Percentiles rank a stretch among this genome's conserved stretches.
phyloP scores from a whole-genome alignment of 2,797 vertebrate species.

The Oreochromis mossambicus region DNA sequence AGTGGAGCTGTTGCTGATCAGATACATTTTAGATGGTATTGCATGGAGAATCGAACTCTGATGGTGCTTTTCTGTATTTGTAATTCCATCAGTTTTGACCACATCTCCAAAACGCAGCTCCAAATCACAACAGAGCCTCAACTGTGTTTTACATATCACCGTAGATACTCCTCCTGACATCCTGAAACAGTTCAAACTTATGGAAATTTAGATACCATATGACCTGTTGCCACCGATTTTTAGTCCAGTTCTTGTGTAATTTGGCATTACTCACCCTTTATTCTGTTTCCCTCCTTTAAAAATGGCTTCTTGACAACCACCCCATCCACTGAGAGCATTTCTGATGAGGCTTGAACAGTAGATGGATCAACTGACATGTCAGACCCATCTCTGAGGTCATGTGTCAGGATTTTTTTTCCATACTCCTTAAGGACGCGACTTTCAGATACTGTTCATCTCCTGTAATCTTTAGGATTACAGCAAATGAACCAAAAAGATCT shows the following conservation, averaged over 20 bases:
- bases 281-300: not conserved
- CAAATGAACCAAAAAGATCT: not conserved
- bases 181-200: not conserved
- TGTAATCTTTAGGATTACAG: not conserved
- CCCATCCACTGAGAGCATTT: not conserved
- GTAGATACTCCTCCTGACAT: not conserved
- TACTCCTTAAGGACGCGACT: not conserved
- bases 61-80: not conserved
- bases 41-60: not conserved
- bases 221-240: not conserved
- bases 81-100: not conserved
- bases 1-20: not conserved
- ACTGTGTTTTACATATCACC: not conserved
- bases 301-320: not conserved
- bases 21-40: not conserved
- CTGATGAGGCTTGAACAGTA: not conserved
- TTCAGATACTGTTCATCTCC: not conserved
- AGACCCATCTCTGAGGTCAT: not conserved
- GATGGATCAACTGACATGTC: not conserved
- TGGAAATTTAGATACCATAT: not conserved
- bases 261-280: not conserved
- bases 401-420: not conserved
- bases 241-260: not conserved
- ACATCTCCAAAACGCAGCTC: not conserved
- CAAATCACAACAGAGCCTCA: not conserved